Conservation (phyloP, 2,888 invertebrate species). For the Aspidapion aeneum region DNA sequence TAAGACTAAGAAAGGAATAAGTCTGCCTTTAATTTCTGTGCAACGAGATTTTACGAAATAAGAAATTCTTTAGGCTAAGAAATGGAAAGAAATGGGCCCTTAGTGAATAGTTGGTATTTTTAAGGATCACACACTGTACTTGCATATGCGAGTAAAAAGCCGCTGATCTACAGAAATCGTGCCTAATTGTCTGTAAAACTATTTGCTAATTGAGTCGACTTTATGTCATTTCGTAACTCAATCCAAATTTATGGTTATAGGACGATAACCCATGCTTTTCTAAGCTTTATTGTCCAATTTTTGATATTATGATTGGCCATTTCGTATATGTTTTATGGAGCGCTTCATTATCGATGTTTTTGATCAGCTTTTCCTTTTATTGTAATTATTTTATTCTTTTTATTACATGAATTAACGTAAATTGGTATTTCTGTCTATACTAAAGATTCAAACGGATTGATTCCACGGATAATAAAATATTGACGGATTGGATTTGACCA, state of each 20-base stretch:
- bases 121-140: not conserved
- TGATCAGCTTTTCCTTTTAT: not conserved
- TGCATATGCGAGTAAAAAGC: not conserved
- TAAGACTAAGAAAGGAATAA: too few relatives aligned
- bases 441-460: too few relatives aligned
- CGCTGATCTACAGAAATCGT: constrained; percentile 24
- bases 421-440: too few relatives aligned
- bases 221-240: not conserved
- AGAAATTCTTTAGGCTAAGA: too few relatives aligned
- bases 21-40: too few relatives aligned
- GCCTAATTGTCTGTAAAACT: constrained; percentile 11
- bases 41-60: too few relatives aligned
- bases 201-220: constrained; percentile 11
- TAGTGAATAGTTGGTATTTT: too few relatives aligned
- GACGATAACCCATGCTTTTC: not conserved
- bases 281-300: not conserved
- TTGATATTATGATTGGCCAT: not conserved
- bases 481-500: too few relatives aligned
- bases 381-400: not conserved
- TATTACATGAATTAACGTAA: too few relatives aligned
- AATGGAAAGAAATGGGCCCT: too few relatives aligned
- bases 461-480: too few relatives aligned
- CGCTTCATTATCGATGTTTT: not conserved
- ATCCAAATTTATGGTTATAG: not conserved
- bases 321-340: not conserved